These are phyloP conservation scores for Agrilus cyanescens DNA, from an alignment of 2,888 invertebrate genomes.

Conservation along the genomic window DNA sequence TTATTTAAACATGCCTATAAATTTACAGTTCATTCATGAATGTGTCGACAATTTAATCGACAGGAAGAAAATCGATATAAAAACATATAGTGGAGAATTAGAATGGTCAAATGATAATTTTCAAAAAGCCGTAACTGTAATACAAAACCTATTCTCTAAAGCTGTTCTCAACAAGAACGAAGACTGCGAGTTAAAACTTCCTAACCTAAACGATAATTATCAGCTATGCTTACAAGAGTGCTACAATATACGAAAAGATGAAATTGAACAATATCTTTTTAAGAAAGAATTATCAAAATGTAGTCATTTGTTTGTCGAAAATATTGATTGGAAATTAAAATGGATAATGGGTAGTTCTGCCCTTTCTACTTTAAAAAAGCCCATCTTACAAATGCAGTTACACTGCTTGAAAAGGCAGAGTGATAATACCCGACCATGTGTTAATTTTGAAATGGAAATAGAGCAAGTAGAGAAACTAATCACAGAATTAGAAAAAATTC, in stretches of 20 bases:
- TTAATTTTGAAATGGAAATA: slow-evolving; percentile 32
- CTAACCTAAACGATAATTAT: slow-evolving; percentile 12
- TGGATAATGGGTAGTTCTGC: slow-evolving; percentile 42
- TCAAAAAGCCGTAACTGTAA: slow-evolving; percentile 19
- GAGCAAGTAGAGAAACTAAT: slow-evolving; percentile 27
- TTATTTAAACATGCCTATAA: background rate
- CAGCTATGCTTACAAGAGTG: slow-evolving; percentile 22
- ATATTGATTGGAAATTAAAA: slow-evolving; percentile 43
- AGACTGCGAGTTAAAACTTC: slow-evolving; percentile 15
- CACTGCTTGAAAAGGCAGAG: slow-evolving; percentile 21
- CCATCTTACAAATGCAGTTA: slow-evolving; percentile 38
- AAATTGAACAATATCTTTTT: slow-evolving; percentile 25
- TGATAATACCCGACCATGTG: slow-evolving; percentile 13
- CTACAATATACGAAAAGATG: slow-evolving; percentile 26
- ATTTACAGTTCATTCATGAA: slow-evolving; percentile 31
- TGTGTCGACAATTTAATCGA: slow-evolving; percentile 29
- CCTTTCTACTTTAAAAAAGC: slow-evolving; percentile 36
- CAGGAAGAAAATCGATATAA: slow-evolving; percentile 19
- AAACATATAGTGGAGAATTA: slow-evolving; percentile 26
- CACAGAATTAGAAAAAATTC: slow-evolving; percentile 20
- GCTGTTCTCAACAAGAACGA: slow-evolving; percentile 18
- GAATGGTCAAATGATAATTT: slow-evolving; percentile 30
- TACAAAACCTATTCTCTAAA: slow-evolving; percentile 27
- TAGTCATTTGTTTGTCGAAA: slow-evolving; percentile 31
- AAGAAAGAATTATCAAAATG: slow-evolving; percentile 27